Percentiles rank a stretch among this genome's conserved stretches.
These are phyloP conservation scores for Charina bottae DNA, from an alignment of 2,113 vertebrate genomes.

Conservation along the genomic window DNA sequence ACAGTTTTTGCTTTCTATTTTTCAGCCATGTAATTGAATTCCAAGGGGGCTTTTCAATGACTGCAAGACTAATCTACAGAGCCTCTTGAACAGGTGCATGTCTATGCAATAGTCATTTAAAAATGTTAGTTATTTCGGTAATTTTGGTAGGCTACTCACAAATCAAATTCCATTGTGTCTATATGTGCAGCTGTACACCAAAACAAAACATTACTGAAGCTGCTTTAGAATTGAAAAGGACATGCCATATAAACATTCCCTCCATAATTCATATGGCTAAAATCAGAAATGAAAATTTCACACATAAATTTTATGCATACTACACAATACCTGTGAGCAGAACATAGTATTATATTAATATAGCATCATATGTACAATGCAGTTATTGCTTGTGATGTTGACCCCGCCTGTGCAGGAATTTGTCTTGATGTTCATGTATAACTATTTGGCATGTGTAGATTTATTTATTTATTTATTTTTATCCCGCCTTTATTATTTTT, in stretches of 20 bases:
- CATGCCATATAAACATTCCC: slow-evolving; percentile 41
- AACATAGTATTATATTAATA: background rate
- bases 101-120: slow-evolving; percentile 76
- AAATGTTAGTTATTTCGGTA: slow-evolving; percentile 76
- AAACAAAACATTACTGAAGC: slow-evolving; percentile 66
- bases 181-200: slow-evolving; percentile 68
- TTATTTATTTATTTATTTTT: background rate
- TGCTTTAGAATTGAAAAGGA: slow-evolving; percentile 39
- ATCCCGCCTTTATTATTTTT: no score
- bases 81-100: slow-evolving; percentile 76
- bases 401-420: background rate
- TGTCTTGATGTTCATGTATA: background rate
- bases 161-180: slow-evolving; percentile 72
- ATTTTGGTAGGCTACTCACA: slow-evolving; percentile 73
- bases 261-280: background rate
- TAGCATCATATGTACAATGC: background rate
- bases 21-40: slow-evolving; percentile 76
- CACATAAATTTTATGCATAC: background rate
- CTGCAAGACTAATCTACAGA: slow-evolving; percentile 75
- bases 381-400: background rate
- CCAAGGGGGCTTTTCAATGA: slow-evolving; percentile 77
- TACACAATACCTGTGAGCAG: background rate
- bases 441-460: background rate
- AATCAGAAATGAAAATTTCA: background rate
- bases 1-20: slow-evolving; percentile 70